Conservation (phyloP, 2,113 vertebrate species). For the Osmerus mordax region DNA sequence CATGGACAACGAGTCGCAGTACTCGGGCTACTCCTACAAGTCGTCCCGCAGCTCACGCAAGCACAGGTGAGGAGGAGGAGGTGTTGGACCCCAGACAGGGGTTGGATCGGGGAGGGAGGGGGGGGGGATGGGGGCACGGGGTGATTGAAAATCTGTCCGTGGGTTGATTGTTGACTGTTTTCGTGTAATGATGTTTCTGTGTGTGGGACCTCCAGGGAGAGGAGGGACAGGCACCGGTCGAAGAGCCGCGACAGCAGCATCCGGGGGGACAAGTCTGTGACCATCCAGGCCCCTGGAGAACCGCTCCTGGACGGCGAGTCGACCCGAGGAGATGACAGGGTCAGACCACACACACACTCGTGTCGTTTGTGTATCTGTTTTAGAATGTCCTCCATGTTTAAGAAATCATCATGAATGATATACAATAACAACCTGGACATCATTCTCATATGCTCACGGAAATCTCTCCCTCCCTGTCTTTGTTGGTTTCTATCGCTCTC, state of each 20-base stretch:
- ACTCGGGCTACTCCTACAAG: slow-evolving; percentile 92
- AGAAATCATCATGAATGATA: no score
- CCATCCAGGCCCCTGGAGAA: slow-evolving; percentile 93
- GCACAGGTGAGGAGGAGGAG: slow-evolving; percentile 74
- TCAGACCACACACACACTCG: slow-evolving; percentile 82
- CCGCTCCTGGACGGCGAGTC: slow-evolving; percentile 91
- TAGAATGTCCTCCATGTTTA: no score
- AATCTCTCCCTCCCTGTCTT: slow-evolving; percentile 41
- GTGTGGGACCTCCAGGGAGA: slow-evolving; percentile 69
- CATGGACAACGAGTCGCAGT: slow-evolving; percentile 95
- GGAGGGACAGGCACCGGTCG: slow-evolving; percentile 84
- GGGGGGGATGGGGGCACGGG: no score
- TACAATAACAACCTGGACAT: slow-evolving; percentile 51
- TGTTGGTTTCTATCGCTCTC: background rate
- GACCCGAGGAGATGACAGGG: slow-evolving; percentile 89
- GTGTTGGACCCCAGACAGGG: no score
- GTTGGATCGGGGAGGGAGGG: no score
- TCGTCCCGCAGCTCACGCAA: slow-evolving; percentile 88
- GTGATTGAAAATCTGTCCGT: no score
- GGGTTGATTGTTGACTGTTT: background rate
- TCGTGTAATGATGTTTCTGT: background rate
- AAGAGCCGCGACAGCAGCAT: slow-evolving; percentile 86
- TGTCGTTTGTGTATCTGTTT: no score
- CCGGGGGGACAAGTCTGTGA: slow-evolving; percentile 91
- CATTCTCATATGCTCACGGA: slow-evolving; percentile 79